Evolutionary conservation across 2,888 invertebrate species (phyloP).

Genomic region (Xestia c-nigrum): DNA sequence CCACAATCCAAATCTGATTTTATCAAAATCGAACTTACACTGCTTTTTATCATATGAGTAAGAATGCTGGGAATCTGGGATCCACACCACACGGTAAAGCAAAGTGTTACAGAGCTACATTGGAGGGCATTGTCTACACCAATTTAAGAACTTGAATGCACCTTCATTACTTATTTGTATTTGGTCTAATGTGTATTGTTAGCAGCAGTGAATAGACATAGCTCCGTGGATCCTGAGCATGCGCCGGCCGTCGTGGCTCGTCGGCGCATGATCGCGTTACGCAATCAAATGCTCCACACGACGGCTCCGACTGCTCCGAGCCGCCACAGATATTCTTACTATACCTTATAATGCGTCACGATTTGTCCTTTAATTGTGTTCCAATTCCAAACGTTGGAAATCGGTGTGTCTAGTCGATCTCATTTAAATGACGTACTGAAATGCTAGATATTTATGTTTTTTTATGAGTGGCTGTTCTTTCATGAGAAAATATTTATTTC

Average conservation of each 20-base stretch:
- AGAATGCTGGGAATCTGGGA: not conserved
- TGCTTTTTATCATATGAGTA: not conserved
- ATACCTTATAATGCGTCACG: conserved; percentile 75
- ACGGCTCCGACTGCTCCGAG: conserved; percentile 70
- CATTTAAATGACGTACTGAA: conserved; percentile 22
- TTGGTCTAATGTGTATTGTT: conserved; percentile 55
- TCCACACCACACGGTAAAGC: not conserved
- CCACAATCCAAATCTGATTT: not conserved
- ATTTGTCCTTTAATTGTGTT: conserved; percentile 79
- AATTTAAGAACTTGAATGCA: conserved; percentile 37
- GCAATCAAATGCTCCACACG: conserved; percentile 74
- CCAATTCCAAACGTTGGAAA: conserved; percentile 73
- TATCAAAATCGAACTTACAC: not conserved
- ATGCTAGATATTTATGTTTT: not conserved
- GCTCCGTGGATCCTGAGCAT: conserved; percentile 61
- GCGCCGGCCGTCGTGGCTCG: conserved; percentile 64
- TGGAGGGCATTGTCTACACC: conserved; percentile 23
- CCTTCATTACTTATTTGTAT: conserved; percentile 52
- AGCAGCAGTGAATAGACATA: conserved; percentile 60
- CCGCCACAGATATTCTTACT: conserved; percentile 71
- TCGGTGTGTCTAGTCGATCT: conserved; percentile 51
- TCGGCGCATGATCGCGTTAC: conserved; percentile 73
- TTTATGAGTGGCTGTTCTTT: not conserved
- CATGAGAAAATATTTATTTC: not conserved
- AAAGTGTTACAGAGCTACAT: conserved; percentile 9